Evolutionary conservation across 1,140 invertebrate species (phyloP).

Genomic region (Macrobrachium rosenbergii): DNA sequence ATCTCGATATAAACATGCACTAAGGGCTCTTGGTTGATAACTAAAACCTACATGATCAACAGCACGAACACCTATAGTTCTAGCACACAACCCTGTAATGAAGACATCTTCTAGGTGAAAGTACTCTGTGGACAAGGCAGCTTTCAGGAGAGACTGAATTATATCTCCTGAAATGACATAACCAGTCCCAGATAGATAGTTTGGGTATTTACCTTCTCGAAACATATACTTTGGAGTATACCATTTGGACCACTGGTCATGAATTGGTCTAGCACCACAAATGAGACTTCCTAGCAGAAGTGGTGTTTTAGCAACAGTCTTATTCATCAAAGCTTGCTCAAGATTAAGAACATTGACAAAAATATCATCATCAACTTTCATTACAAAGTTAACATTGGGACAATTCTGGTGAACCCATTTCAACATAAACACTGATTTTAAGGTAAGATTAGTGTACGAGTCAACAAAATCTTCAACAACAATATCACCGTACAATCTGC

Average conservation of each 20-base stretch:
- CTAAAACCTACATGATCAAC: slow-evolving; percentile 75
- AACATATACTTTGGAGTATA: slow-evolving; percentile 85
- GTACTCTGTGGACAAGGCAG: slow-evolving; percentile 76
- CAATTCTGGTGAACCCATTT: slow-evolving; percentile 84
- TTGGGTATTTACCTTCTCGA: slow-evolving; percentile 80
- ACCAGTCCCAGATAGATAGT: slow-evolving; percentile 87
- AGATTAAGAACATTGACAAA: slow-evolving; percentile 83
- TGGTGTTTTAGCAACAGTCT: slow-evolving; percentile 53
- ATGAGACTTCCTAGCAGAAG: slow-evolving; percentile 81
- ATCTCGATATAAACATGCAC: slow-evolving; percentile 67
- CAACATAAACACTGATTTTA: slow-evolving; percentile 87
- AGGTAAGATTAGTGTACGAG: slow-evolving; percentile 88
- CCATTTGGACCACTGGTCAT: slow-evolving; percentile 83
- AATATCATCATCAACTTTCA: slow-evolving; percentile 94
- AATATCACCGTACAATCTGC: slow-evolving; percentile 68
- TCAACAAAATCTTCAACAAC: slow-evolving; percentile 81
- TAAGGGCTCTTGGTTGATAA: slow-evolving; percentile 71
- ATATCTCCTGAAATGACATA: slow-evolving; percentile 84
- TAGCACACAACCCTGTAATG: slow-evolving; percentile 78
- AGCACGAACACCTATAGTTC: slow-evolving; percentile 62
- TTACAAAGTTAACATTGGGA: slow-evolving; percentile 78
- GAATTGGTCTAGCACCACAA: slow-evolving; percentile 80
- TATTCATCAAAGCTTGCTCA: slow-evolving; percentile 71
- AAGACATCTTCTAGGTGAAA: slow-evolving; percentile 83
- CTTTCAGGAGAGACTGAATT: slow-evolving; percentile 75